Conservation (phyloP, 64 coral and sea anemone species). For the Cladopsammia gracilis region DNA sequence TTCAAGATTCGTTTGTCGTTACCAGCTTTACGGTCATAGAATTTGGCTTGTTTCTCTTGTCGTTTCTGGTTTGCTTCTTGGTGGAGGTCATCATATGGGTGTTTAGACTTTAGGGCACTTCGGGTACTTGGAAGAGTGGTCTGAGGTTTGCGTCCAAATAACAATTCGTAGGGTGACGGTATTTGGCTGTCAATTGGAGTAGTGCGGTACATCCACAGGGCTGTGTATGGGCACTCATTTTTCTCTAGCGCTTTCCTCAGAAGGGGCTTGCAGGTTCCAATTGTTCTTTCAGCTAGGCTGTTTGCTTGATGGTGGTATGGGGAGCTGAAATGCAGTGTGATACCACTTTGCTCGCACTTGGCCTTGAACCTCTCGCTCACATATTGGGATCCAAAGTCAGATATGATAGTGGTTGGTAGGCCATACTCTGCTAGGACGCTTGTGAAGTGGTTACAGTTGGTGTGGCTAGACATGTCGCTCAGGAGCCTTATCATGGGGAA, state of each 20-base stretch:
- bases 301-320: slow-evolving; percentile 81
- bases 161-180: slow-evolving; percentile 50
- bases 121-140: slow-evolving; percentile 4
- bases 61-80: slow-evolving; percentile 34
- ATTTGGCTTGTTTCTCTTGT: slow-evolving; percentile 48
- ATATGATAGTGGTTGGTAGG: not conserved
- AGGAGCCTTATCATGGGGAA: no score
- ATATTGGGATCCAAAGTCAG: not conserved
- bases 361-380: slow-evolving; percentile 25
- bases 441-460: no score
- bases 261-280: slow-evolving; percentile 56
- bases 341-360: slow-evolving; percentile 57
- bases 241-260: slow-evolving; percentile 60
- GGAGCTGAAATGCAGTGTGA: slow-evolving; percentile 66
- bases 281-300: slow-evolving; percentile 52
- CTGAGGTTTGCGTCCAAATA: slow-evolving; percentile 60
- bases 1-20: slow-evolving; percentile 11
- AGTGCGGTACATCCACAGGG: slow-evolving; percentile 71
- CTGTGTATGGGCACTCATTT: slow-evolving; percentile 57
- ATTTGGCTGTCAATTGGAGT: not conserved
- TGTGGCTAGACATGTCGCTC: no score
- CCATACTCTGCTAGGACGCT: no score
- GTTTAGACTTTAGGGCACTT: slow-evolving; percentile 24
- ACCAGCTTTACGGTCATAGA: slow-evolving; percentile 52
- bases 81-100: slow-evolving; percentile 24